Conservation (phyloP, 92 coral and sea anemone genomes). For the Parazoanthus swiftii region DNA sequence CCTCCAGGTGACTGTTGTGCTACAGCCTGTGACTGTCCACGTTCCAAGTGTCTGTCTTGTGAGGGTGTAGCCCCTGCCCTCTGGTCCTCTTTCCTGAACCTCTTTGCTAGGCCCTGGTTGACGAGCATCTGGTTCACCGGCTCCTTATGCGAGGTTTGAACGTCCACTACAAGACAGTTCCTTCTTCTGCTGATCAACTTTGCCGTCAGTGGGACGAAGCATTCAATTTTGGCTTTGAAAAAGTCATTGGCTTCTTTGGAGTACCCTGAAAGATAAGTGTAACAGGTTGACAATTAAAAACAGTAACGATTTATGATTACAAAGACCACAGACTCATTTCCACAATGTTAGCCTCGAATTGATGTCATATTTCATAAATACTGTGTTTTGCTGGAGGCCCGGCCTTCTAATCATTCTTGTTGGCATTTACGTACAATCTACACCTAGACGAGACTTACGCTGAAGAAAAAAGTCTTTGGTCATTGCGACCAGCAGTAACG, state of each 20-base stretch:
- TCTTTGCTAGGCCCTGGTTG: conserved; percentile 19
- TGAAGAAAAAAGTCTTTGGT: too few relatives aligned
- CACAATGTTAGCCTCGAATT: too few relatives aligned
- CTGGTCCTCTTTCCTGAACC: conserved; percentile 31
- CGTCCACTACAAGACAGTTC: conserved; percentile 43
- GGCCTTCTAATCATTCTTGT: too few relatives aligned
- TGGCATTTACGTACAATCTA: too few relatives aligned
- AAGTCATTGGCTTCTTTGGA: conserved; percentile 33
- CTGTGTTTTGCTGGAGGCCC: too few relatives aligned
- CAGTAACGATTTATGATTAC: not conserved
- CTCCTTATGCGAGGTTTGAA: conserved; percentile 20
- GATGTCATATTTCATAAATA: too few relatives aligned
- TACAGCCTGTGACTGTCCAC: not conserved
- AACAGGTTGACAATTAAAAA: not conserved
- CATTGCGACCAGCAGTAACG: too few relatives aligned
- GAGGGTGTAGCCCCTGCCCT: not conserved
- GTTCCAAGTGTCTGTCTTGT: not conserved
- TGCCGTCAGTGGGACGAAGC: conserved; percentile 22
- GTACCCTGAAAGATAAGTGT: conserved; percentile 11
- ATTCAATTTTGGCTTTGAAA: conserved; percentile 53
- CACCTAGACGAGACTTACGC: too few relatives aligned
- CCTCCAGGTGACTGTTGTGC: not conserved
- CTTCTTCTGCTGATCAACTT: conserved; percentile 21
- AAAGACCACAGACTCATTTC: too few relatives aligned
- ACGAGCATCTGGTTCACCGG: conserved; percentile 36